Base-by-base conservation (phyloP, 2,888 invertebrate genomes). In the Cloeon dipterum region DNA sequence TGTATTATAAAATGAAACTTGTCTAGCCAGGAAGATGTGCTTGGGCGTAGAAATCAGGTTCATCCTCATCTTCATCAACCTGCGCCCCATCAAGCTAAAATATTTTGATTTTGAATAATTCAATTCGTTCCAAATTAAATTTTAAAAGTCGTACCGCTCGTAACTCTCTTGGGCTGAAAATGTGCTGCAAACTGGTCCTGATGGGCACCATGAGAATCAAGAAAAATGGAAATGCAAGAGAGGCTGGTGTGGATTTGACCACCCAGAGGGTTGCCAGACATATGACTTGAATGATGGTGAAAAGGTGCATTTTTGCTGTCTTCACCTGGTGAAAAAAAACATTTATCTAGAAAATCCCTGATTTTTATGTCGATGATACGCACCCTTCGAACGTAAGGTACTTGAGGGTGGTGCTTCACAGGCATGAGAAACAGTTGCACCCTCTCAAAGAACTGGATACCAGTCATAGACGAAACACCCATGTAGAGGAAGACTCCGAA, bases 401-500 rank as follows among this genome's bases (percentile, higher is more conserved):
- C 73, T 47, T 79, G 76, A 3, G 93, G 89, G 58, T 93, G 89
- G 58, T 96, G 88, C 57, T 94, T 94, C 7, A 82, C 82, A 0
- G 94, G 94, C 72, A 89, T 86, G 52, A 94, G 74, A 46, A 91
- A 70, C 34, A 96, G 63, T 46, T 81, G 71, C 45, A 82, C 62
- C 40, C 96, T 67, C 49, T 93, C 86, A 57, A 91, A 85, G 53
- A 96, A 71, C 58, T 94, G 91, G 17, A 94, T 88, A 41, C 91
- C 91, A 47, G 76, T 79, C 47, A 89, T 78, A 4, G 91, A 88
- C 0, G 91, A 86, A 43, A 93, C 74, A 38, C 96, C 96, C 86
- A 88, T 86, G 60, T 89, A 91, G 14, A 96, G 70, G 61, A 98
- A 96, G 20, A 96, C 86, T 17, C 96, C 96, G 53, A 94, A 88